phyloP scores from a whole-genome alignment of 2,888 invertebrate genomes.

The Erpobdella octoculata region DNA sequence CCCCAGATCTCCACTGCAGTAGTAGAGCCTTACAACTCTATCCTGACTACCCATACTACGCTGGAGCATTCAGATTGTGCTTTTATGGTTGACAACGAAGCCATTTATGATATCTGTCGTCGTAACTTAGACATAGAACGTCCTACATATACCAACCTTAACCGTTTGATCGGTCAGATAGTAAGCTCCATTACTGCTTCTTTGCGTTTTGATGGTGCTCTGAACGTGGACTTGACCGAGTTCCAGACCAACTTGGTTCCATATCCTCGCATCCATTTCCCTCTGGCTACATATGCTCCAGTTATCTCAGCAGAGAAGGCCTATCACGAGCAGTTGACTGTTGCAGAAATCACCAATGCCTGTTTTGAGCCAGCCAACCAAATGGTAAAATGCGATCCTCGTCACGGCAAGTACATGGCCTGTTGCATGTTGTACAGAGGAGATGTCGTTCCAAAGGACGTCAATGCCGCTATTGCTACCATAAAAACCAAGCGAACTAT shows the following conservation, averaged over 20 bases:
- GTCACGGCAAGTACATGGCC: slow-evolving; percentile 65
- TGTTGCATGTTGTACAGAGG: slow-evolving; percentile 90
- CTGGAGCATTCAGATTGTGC: slow-evolving; percentile 86
- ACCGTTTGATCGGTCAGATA: slow-evolving; percentile 86
- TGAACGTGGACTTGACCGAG: slow-evolving; percentile 56
- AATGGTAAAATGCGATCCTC: slow-evolving; percentile 45
- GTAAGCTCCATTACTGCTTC: slow-evolving; percentile 53
- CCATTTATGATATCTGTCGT: slow-evolving; percentile 60
- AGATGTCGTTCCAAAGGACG: slow-evolving; percentile 82
- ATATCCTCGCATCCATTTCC: slow-evolving; percentile 84
- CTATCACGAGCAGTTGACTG: slow-evolving; percentile 70
- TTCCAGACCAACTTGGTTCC: slow-evolving; percentile 59
- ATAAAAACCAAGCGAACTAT: slow-evolving; percentile 48
- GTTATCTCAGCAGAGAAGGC: slow-evolving; percentile 88
- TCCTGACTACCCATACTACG: slow-evolving; percentile 85
- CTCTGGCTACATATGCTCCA: slow-evolving; percentile 74
- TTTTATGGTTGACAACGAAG: slow-evolving; percentile 57
- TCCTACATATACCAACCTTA: slow-evolving; percentile 79
- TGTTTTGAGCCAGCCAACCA: slow-evolving; percentile 71
- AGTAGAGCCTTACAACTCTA: slow-evolving; percentile 92
- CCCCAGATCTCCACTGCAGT: slow-evolving; percentile 72
- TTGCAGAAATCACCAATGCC: slow-evolving; percentile 79
- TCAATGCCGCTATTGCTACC: slow-evolving; percentile 57
- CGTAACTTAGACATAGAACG: slow-evolving; percentile 73
- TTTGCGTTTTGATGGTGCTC: slow-evolving; percentile 54